Base-by-base conservation (phyloP, 2,888 invertebrate genomes). In the Xanthostigma xanthostigma region DNA sequence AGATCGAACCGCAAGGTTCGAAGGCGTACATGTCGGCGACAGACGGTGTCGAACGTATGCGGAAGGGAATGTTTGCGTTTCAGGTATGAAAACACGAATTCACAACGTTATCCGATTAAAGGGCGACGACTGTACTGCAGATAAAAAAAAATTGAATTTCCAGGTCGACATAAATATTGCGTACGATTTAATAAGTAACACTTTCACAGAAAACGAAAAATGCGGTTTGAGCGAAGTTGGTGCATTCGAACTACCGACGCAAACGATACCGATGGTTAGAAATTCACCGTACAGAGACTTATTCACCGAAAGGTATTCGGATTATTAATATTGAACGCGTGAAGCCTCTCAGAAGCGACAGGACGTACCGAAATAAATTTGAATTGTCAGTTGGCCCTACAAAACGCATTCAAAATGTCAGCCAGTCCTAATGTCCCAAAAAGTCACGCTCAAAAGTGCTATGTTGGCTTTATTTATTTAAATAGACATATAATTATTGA, bases 141-240 rank as follows among this genome's bases (percentile, higher is more conserved):
- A 41, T 17, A 41, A 14, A 14, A 13, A 14, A 41, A 41, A n/a
- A n/a, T n/a, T 41, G 2, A 27, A 13, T 17, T 27, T 46, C 12
- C 47, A 73, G 72, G 71, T 77, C 49, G 79, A 79, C 55, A 63
- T 71, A 27, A 71, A 71, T 43, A 66, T 76, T 1, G 79, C 74
- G 9, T 78, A 78, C 60, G 74, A 76, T 53, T 66, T 78, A 12
- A 75, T 79, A 51, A 73, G 73, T 59, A 69, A 73, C 56, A 78
- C 78, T 2, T 79, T 71, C 58, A 72, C 69, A 52, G 78, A 79
- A 62, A 67, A 68, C 3, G 79, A 79, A 61, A 79, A 79, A 61
- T 79, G 79, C 56, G 74, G 74, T 2, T 64, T 79, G 14, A 70
- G 71, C 59, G 73, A 75, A 57, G 66, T 79, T 55, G 72, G 74